Percentiles rank a stretch among this genome's conserved stretches.
These are phyloP conservation scores for Octomys mimax DNA, from an alignment of 2,797 vertebrate species.

Conservation along the genomic window DNA sequence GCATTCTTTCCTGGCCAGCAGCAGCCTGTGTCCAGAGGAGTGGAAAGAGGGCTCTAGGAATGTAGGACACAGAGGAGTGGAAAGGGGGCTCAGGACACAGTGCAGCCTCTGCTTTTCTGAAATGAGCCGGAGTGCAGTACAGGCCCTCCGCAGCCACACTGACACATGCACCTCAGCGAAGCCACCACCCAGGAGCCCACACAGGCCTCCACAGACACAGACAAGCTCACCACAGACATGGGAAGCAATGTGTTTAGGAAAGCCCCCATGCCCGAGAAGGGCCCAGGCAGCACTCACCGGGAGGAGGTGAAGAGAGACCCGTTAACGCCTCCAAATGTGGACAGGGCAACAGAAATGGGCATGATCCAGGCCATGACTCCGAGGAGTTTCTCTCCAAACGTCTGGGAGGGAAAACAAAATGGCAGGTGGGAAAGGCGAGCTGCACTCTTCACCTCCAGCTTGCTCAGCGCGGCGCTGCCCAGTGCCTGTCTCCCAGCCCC, in stretches of 20 bases:
- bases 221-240: constrained; percentile 30
- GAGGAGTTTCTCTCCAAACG: constrained; percentile 96
- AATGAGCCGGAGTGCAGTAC: neutral
- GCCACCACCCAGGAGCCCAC: constrained; percentile 11
- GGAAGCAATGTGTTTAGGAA: constrained; percentile 37
- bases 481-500: neutral
- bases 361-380: constrained; percentile 98
- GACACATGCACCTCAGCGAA: neutral
- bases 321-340: constrained; percentile 97
- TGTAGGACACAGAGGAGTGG: neutral
- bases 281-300: constrained; percentile 88
- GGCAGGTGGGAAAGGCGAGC: neutral
- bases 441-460: neutral
- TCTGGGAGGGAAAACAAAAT: constrained; percentile 86
- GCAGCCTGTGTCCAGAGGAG: neutral
- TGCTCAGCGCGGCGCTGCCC: neutral
- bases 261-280: neutral
- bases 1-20: constrained; percentile 30
- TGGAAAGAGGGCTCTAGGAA: neutral
- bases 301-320: constrained; percentile 98
- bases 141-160: neutral
- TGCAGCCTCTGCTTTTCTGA: neutral
- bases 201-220: constrained; percentile 36
- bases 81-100: neutral
- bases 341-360: constrained; percentile 97